A percentile compares a stretch with the other conserved stretches of the same genome.
Evolutionary conservation across 2,888 invertebrate genomes (phyloP).

Genomic region (Encarsia formosa): DNA sequence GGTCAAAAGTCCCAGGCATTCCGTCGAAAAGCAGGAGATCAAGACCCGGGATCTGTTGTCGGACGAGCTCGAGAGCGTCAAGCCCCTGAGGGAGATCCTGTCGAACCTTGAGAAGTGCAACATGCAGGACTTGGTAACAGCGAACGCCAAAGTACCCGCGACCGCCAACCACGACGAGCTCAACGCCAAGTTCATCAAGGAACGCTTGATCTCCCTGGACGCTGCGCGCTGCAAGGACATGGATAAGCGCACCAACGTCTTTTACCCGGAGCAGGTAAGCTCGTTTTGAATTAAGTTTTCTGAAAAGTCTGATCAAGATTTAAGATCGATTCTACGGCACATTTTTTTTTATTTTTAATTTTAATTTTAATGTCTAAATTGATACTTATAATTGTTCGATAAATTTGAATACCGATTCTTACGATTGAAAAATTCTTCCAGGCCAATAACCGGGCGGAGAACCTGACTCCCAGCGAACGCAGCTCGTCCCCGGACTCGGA

Average conservation of each 20-base stretch:
- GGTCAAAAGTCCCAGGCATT: conserved; percentile 48
- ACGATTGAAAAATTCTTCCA: too few relatives aligned
- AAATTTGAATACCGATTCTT: too few relatives aligned
- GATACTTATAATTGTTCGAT: too few relatives aligned
- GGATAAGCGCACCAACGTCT: conserved; percentile 37
- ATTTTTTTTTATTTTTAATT: conserved; percentile 31
- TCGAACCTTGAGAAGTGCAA: conserved; percentile 41
- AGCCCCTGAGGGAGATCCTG: conserved; percentile 41
- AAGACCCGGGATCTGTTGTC: conserved; percentile 33
- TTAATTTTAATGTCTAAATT: too few relatives aligned
- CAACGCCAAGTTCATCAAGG: conserved; percentile 47
- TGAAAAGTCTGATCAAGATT: too few relatives aligned
- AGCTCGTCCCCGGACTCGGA: conserved; percentile 48
- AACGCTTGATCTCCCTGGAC: conserved; percentile 56
- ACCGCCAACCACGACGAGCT: conserved; percentile 31
- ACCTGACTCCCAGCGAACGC: conserved; percentile 45
- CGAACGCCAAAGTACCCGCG: conserved; percentile 13
- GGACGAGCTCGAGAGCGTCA: conserved; percentile 38
- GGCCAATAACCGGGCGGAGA: conserved; percentile 34
- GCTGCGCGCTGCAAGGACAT: conserved; percentile 55
- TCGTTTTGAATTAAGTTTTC: too few relatives aligned
- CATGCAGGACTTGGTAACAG: conserved; percentile 27
- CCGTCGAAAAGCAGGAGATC: conserved; percentile 54
- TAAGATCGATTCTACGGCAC: too few relatives aligned
- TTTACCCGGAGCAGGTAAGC: conserved; percentile 39